Evolutionary conservation across 2,888 invertebrate species (phyloP), one percentile per base, ranked within the genome.

Genomic region (Ophioninae sp.): DNA sequence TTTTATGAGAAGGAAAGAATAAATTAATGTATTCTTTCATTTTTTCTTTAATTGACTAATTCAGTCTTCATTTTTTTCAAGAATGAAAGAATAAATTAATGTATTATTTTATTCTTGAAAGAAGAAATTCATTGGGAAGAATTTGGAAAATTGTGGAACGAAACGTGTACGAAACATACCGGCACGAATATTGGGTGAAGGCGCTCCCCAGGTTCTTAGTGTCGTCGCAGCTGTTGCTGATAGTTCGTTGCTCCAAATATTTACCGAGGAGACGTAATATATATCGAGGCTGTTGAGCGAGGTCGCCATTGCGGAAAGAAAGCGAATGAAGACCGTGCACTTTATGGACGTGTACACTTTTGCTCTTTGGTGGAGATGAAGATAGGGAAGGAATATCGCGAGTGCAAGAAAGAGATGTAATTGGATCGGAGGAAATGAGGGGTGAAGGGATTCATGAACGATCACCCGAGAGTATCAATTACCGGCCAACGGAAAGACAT

Each of bases 391-490:
- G 61, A 79, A 44, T 39, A 44, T 39, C 63, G 6, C 17, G 82
- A 59, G 64, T 58, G 30, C 37, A 59, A 65, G 58, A 76, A 82
- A 82, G 83, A 67, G 78, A 72, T 76, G 73, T 76, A 58, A 78
- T 71, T 79, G 64, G 73, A 81, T 80, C 72, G 65, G 44, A 79
- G 64, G 75, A 77, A 85, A 82, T 83, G 82, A 84, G 86, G 82
- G 80, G 85, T 81, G 74, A 81, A 82, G 61, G 82, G 61, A 80
- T 83, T 77, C 79, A 65, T 67, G 82, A 82, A 79, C 75, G 75
- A 82, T 71, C 83, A 83, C 77, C 84, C 86, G 80, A 87, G 86
- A 88, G 87, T 87, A 88, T 88, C 88, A 86, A 87, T 88, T 89
- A 87, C 86, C 82, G 85, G 80, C 82, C 83, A 85, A 82, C 82